Evolutionary conservation across 2,888 invertebrate genomes (phyloP).

Genomic region (Caenorhabditis doughertyi): DNA sequence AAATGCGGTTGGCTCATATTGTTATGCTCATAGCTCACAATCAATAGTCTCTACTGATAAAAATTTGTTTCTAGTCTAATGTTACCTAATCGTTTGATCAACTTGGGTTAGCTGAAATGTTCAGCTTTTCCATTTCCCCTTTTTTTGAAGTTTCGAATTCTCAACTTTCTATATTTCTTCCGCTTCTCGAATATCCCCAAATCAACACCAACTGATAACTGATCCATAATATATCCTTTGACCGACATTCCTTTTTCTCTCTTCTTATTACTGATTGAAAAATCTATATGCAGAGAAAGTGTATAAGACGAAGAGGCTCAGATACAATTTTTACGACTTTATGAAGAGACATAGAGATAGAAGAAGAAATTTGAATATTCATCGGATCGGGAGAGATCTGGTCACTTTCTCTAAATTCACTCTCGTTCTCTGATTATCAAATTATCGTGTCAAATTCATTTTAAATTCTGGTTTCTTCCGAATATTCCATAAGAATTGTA

Average conservation of each 20-base stretch:
- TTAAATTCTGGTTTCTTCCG: constrained; percentile 24
- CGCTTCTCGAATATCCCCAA: constrained; percentile 33
- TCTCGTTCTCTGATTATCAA: constrained; percentile 48
- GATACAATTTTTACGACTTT: constrained; percentile 26
- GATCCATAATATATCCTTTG: constrained; percentile 46
- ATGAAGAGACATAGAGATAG: constrained; percentile 23
- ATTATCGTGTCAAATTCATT: constrained; percentile 52
- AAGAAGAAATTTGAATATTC: constrained; percentile 49
- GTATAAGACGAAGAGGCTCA: constrained; percentile 33
- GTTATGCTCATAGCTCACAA: too few species aligned
- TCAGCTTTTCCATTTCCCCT: not conserved
- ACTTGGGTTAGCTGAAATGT: too few species aligned
- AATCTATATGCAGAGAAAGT: constrained; percentile 8
- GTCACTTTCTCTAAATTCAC: constrained; percentile 26
- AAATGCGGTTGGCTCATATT: too few species aligned
- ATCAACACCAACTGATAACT: constrained; percentile 39
- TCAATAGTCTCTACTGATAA: too few species aligned
- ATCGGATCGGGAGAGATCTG: constrained; percentile 9
- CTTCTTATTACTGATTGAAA: constrained; percentile 24
- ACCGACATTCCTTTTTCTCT: constrained; percentile 42
- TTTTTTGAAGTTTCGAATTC: not conserved
- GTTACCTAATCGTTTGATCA: too few species aligned
- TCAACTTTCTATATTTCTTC: constrained; percentile 1
- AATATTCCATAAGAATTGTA: constrained; percentile 10
- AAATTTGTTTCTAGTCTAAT: too few species aligned